These are phyloP conservation scores for Rafetus swinhoei DNA, from an alignment of 2,113 vertebrate genomes.

Conservation along the genomic window DNA sequence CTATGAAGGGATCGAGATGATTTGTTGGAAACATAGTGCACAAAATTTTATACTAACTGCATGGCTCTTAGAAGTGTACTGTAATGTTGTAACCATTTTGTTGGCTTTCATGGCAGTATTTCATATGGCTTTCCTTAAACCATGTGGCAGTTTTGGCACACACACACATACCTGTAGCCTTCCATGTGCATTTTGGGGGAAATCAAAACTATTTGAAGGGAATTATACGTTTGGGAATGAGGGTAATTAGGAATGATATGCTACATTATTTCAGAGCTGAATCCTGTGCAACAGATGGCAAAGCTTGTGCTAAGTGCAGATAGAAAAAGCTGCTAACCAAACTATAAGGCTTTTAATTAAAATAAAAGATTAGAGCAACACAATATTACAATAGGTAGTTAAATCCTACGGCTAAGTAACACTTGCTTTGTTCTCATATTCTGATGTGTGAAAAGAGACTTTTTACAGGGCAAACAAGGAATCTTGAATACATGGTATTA, in stretches of 20 bases:
- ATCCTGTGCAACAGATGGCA: not conserved
- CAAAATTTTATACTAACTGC: not conserved
- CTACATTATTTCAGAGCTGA: not conserved
- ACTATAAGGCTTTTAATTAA: conserved; percentile 66
- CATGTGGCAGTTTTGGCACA: not conserved
- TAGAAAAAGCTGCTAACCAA: conserved; percentile 19
- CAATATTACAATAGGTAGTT: conserved; percentile 60
- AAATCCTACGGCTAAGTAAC: conserved; percentile 51
- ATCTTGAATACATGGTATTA: not conserved
- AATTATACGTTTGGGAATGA: not conserved
- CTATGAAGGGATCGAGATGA: not conserved
- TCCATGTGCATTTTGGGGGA: not conserved
- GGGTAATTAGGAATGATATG: not conserved
- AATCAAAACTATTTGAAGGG: not conserved
- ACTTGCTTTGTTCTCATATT: conserved; percentile 39
- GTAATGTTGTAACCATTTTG: not conserved
- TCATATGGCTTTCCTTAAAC: not conserved
- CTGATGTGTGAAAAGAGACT: conserved; percentile 26
- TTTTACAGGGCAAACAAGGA: conserved; percentile 27
- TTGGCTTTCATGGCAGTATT: not conserved
- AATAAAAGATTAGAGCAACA: conserved; percentile 50
- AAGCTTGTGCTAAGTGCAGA: not conserved
- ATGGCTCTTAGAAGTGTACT: not conserved
- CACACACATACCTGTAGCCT: not conserved
- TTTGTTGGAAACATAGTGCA: not conserved